Evolutionary conservation across 2,888 invertebrate species (phyloP), one percentile per base, ranked within the genome.

Genomic region (Noctua pronuba): DNA sequence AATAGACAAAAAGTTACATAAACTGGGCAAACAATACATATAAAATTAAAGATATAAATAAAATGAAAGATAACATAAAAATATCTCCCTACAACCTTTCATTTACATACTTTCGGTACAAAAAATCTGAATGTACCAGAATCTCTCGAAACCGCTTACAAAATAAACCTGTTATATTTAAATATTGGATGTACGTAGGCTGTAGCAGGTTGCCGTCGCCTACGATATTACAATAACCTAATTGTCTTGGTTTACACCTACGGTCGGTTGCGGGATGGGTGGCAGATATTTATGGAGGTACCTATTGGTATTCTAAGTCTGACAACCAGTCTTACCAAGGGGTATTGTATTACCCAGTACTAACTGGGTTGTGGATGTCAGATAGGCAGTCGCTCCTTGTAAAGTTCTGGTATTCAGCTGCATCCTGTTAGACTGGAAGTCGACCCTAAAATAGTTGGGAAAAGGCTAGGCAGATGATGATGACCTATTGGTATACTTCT

Each of bases 161-260:
- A 82, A 83, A 83, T 80, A 83, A 71, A 83, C 83, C 75, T 62
- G 83, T 83, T 83, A 62, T 66, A 83, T 83, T 83, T 75, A 83
- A 79, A 83, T 83, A 79, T 79, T 69, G 24, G 65, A 60, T 64
- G 55, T 60, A 83, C 80, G 83, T 83, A 80, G 83, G 83, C 41
- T 21, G 83, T 52, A 64, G 66, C 80, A 73, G 77, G 83, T 77
- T 73, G 16, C 52, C 69, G n/a, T 77, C 83, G 83, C 83, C 83
- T 83, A 83, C 83, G 73, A 64, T 68, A 73, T 80, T 64, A 83
- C 52, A 68, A 73, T 83, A 83, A 83, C 83, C 77, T 71, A 83
- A 83, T 83, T 83, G 16, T 83, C 73, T 64, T 28, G 38, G 28
- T 67, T 79, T 18, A 83, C 83, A 83, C 83, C 80, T 80, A 83